A percentile compares a stretch with the other conserved stretches of the same genome.
Evolutionary conservation across 2,797 vertebrate species (phyloP).

Genomic region (Gymnopithys bicolor): DNA sequence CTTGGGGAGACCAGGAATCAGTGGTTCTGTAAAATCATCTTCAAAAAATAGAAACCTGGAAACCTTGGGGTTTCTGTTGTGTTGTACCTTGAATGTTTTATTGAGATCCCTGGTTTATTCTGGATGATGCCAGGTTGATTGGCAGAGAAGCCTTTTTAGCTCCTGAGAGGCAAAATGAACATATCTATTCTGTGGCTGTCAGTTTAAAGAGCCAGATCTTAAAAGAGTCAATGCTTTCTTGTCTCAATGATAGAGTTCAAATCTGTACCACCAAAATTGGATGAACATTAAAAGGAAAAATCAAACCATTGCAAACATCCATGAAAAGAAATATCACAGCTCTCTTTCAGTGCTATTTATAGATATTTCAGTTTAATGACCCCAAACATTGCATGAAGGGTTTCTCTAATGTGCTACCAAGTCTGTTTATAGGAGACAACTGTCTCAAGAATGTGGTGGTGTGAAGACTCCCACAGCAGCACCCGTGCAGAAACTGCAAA

Average conservation of each 20-base stretch:
- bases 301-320: not conserved
- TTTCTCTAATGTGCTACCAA: slow-evolving; percentile 56
- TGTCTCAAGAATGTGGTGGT: slow-evolving; percentile 29
- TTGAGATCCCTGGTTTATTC: not conserved
- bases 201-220: not conserved
- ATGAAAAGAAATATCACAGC: slow-evolving; percentile 51
- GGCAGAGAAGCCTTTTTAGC: not conserved
- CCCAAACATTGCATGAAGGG: slow-evolving; percentile 2
- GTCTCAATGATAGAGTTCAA: slow-evolving; percentile 18
- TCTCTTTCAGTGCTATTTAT: slow-evolving; percentile 51
- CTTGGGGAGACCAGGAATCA: not conserved
- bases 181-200: not conserved
- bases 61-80: not conserved
- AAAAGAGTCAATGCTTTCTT: slow-evolving; percentile 1
- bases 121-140: not conserved
- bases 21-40: not conserved
- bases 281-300: slow-evolving; percentile 44
- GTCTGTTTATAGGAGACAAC: slow-evolving; percentile 46
- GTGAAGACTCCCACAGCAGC: slow-evolving; percentile 46
- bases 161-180: not conserved
- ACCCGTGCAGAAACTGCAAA: not conserved
- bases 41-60: not conserved
- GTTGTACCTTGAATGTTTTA: not conserved
- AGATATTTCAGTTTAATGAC: slow-evolving; percentile 47
- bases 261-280: slow-evolving; percentile 12